Percentiles rank a stretch among this genome's conserved stretches.
These are phyloP conservation scores for Pycnomerus fuliginosus DNA, from an alignment of 2,888 invertebrate species.

Conservation along the genomic window DNA sequence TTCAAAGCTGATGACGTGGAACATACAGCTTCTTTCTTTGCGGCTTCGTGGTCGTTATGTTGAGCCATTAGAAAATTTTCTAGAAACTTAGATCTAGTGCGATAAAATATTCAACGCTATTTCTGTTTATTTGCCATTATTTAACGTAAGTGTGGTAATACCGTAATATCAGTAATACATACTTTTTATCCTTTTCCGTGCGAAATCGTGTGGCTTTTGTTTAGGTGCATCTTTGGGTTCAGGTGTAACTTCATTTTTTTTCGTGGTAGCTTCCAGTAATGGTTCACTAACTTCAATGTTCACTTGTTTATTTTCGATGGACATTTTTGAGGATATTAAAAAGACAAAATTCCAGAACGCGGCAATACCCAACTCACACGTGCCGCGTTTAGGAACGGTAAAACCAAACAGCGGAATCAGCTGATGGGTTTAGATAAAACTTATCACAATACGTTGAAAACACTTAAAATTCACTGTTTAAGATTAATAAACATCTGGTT, in stretches of 20 bases:
- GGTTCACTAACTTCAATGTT: slow-evolving; percentile 31
- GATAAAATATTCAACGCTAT: too few relatives aligned
- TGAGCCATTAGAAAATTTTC: too few relatives aligned
- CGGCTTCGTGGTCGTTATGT: too few relatives aligned
- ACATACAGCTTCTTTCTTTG: too few relatives aligned
- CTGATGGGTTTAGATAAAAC: slow-evolving; percentile 20
- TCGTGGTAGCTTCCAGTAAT: slow-evolving; percentile 28
- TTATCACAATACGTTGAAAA: slow-evolving; percentile 27
- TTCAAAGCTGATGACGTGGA: slow-evolving; percentile 13
- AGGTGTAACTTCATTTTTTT: slow-evolving; percentile 18
- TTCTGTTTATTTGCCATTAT: too few relatives aligned
- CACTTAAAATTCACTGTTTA: slow-evolving; percentile 13
- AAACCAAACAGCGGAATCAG: not conserved
- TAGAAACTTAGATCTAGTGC: too few relatives aligned
- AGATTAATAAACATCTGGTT: too few relatives aligned
- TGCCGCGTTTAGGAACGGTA: slow-evolving; percentile 3
- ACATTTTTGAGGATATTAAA: slow-evolving; percentile 26
- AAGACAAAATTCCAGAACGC: not conserved
- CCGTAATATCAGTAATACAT: too few relatives aligned
- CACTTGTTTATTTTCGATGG: slow-evolving; percentile 24
- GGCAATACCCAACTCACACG: not conserved
- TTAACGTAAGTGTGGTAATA: too few relatives aligned
- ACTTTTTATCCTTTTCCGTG: slow-evolving; percentile 32
- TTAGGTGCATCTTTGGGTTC: slow-evolving; percentile 21
- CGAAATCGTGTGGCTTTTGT: slow-evolving; percentile 13